phyloP scores from a whole-genome alignment of 2,888 invertebrate species.

The Pemphredon lugubris region DNA sequence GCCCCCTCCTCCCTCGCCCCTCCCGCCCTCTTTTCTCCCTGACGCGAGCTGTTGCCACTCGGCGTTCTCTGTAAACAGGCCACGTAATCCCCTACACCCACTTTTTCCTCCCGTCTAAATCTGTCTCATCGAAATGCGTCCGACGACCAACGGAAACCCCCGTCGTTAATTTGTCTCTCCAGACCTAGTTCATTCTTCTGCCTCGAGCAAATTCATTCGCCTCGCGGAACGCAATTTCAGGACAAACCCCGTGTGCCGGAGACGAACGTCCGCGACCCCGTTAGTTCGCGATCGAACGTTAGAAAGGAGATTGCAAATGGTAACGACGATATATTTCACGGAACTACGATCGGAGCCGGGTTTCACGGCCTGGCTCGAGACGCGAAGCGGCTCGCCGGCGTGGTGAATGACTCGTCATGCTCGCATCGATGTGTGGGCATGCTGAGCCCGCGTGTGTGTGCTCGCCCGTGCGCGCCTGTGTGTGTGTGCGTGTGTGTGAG shows the following conservation, averaged over 20 bases:
- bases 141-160: slow-evolving; percentile 63
- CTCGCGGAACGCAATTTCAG: background rate
- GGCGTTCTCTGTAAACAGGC: slow-evolving; percentile 63
- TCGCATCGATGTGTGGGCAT: slow-evolving; percentile 29
- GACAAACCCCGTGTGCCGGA: slow-evolving; percentile 7
- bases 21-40: slow-evolving; percentile 33
- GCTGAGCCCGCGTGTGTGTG: slow-evolving; percentile 2
- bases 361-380: background rate
- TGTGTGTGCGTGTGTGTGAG: background rate
- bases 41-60: slow-evolving; percentile 48
- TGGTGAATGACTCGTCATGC: slow-evolving; percentile 50
- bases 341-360: slow-evolving; percentile 9
- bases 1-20: slow-evolving; percentile 1
- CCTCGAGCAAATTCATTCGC: slow-evolving; percentile 1
- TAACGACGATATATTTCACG: slow-evolving; percentile 7
- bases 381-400: too few relatives aligned
- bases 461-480: slow-evolving; percentile 3
- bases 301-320: background rate
- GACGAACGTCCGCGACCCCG: background rate
- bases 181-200: slow-evolving; percentile 23
- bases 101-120: slow-evolving; percentile 65
- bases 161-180: slow-evolving; percentile 63
- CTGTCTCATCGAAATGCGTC: slow-evolving; percentile 67
- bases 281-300: background rate
- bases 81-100: slow-evolving; percentile 67